These are phyloP conservation scores for Orbicella faveolata DNA, from an alignment of 64 coral and sea anemone genomes.

Conservation along the genomic window DNA sequence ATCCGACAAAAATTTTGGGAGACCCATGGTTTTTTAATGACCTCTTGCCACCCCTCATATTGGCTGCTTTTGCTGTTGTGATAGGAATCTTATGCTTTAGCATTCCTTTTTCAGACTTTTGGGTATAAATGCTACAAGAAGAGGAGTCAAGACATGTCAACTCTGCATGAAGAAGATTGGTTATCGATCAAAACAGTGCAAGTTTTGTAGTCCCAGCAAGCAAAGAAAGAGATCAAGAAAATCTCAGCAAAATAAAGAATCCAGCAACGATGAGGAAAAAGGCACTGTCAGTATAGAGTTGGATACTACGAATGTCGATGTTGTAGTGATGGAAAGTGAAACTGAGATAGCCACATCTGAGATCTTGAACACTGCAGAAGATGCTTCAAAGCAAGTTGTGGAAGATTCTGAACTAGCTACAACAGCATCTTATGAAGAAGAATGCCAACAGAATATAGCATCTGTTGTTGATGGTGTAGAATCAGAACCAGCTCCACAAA, in stretches of 20 bases:
- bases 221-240: slow-evolving; percentile 6
- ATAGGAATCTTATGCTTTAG: background rate
- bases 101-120: slow-evolving; percentile 66
- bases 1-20: too few relatives aligned
- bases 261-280: slow-evolving; percentile 8
- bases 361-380: slow-evolving; percentile 6
- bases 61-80: too few relatives aligned
- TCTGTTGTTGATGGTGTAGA: background rate
- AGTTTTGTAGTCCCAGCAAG: slow-evolving; percentile 82
- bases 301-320: slow-evolving; percentile 30
- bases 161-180: slow-evolving; percentile 93
- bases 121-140: slow-evolving; percentile 85
- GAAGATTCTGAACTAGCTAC: background rate
- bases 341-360: slow-evolving; percentile 61
- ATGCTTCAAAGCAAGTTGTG: background rate
- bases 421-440: background rate
- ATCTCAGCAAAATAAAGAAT: slow-evolving; percentile 48
- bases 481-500: background rate
- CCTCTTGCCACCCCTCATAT: too few relatives aligned
- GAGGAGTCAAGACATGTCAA: slow-evolving; percentile 94
- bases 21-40: too few relatives aligned
- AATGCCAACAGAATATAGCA: background rate
- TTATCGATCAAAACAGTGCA: slow-evolving; percentile 85
- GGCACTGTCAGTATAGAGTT: too few relatives aligned
- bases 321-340: slow-evolving; percentile 58